Percentiles rank a stretch among this genome's conserved stretches.
Evolutionary conservation across 2,888 invertebrate genomes (phyloP).

Genomic region (Erynnis tages): DNA sequence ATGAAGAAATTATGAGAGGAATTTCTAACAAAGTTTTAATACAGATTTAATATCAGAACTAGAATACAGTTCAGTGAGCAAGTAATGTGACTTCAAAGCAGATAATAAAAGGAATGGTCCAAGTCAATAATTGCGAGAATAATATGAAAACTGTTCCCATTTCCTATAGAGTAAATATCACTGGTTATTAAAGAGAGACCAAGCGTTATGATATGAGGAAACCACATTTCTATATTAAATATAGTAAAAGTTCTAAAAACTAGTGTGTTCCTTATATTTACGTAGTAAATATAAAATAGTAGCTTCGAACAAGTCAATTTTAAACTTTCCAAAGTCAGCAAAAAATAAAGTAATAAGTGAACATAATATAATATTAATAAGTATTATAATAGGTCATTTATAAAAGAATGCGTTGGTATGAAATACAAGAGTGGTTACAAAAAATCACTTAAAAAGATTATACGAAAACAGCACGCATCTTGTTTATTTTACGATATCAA

Average conservation of each 20-base stretch:
- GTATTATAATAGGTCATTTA: no score
- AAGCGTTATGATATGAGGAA: constrained; percentile 37
- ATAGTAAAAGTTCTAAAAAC: no score
- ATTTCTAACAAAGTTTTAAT: not conserved
- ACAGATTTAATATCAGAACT: constrained; percentile 5
- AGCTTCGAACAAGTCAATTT: no score
- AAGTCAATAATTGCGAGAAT: constrained; percentile 53
- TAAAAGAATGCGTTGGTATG: no score
- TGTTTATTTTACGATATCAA: constrained; percentile 28
- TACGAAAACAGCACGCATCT: constrained; percentile 8
- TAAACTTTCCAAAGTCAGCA: no score
- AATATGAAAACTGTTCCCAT: constrained; percentile 49
- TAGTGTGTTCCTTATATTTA: no score
- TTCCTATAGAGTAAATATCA: constrained; percentile 52
- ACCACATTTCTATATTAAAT: no score
- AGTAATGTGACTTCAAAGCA: constrained; percentile 44
- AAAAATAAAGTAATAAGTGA: no score
- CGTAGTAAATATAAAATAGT: no score
- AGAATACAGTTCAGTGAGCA: constrained; percentile 21
- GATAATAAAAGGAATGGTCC: constrained; percentile 43
- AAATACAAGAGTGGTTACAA: no score
- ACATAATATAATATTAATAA: no score
- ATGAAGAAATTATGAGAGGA: constrained; percentile 14
- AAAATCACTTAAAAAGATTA: not conserved
- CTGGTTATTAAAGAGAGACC: constrained; percentile 61